These are phyloP conservation scores for Oasisia sp. DNA, from an alignment of 2,888 invertebrate genomes.

Conservation along the genomic window DNA sequence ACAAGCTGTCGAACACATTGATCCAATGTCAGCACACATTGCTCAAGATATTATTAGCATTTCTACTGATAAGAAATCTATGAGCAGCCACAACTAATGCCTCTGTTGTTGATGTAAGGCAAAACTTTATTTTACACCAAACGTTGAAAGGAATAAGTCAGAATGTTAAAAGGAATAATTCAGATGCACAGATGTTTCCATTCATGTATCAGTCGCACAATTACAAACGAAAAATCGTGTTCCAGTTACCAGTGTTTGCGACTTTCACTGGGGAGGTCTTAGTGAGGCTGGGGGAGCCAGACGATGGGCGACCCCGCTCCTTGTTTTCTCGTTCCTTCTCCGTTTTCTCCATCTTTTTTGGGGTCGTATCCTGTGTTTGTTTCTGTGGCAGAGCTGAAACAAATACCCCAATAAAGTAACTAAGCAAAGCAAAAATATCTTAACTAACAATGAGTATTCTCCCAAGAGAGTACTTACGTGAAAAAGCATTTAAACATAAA, in stretches of 20 bases:
- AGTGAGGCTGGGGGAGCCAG: neutral
- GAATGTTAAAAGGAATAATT: neutral
- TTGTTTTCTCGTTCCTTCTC: neutral
- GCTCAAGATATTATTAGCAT: neutral
- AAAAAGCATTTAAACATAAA: too few relatives aligned
- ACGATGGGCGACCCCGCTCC: neutral
- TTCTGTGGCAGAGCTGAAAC: neutral
- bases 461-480: too few relatives aligned
- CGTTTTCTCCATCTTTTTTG: slow-evolving; percentile 5
- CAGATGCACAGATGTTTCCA: neutral
- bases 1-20: neutral
- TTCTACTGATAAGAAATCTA: neutral
- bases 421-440: too few relatives aligned
- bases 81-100: neutral
- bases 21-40: neutral
- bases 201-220: neutral
- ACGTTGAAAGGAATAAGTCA: neutral
- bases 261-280: neutral
- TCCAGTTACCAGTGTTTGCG: neutral
- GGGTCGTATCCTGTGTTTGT: neutral
- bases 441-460: too few relatives aligned
- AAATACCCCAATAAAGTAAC: too few relatives aligned
- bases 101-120: neutral
- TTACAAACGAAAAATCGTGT: neutral
- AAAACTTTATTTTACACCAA: neutral